Percentiles rank a stretch among this genome's conserved stretches.
phyloP scores from a whole-genome alignment of 2,113 vertebrate genomes.

The Neoarius graeffei region DNA sequence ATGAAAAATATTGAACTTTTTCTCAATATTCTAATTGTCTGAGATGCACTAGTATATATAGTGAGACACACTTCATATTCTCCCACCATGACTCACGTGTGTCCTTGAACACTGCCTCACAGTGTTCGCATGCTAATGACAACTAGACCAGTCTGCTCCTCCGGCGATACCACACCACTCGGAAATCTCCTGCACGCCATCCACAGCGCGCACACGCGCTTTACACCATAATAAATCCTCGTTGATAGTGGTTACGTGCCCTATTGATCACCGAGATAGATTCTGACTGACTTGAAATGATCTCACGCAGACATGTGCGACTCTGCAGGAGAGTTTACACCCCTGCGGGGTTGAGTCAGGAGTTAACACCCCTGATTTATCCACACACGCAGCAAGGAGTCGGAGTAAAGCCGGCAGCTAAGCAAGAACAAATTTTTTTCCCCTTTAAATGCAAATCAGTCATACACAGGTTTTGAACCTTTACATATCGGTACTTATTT shows the following conservation, averaged over 20 bases:
- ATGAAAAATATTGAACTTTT: too few relatives aligned
- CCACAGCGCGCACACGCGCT: neutral
- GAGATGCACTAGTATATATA: too few relatives aligned
- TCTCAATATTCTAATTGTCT: too few relatives aligned
- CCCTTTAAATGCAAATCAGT: too few relatives aligned
- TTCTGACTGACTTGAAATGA: neutral
- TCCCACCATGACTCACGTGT: constrained; percentile 7
- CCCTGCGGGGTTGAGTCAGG: neutral
- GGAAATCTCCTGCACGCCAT: neutral
- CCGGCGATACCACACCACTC: neutral
- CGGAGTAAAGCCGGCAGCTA: neutral
- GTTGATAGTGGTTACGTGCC: neutral
- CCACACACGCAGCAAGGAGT: neutral
- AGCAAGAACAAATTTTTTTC: neutral
- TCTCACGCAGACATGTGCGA: neutral
- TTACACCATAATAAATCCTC: neutral
- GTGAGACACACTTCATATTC: constrained; percentile 8
- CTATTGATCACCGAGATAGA: neutral
- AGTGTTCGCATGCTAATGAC: neutral
- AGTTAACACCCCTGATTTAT: neutral
- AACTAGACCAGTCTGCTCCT: neutral
- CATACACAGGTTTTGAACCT: too few relatives aligned
- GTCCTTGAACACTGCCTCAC: constrained; percentile 15
- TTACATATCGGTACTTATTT: neutral
- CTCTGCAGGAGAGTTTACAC: constrained; percentile 11